Evolutionary conservation across 2,797 vertebrate species (phyloP), one percentile per base, ranked within the genome.

Genomic region (Aulostomus chinensis): DNA sequence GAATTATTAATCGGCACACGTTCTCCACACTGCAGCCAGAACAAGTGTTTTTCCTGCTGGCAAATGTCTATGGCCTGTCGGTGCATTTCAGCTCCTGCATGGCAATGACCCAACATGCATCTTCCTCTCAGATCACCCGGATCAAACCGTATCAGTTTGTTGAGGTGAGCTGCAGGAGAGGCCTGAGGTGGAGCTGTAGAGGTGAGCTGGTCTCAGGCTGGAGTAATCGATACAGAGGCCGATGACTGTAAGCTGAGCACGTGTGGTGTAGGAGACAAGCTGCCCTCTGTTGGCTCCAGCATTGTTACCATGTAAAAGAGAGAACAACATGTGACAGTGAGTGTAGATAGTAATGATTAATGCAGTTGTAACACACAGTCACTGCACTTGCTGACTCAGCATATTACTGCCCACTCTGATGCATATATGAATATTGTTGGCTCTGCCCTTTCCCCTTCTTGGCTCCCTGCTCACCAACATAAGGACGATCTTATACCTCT

Each of bases 1-100:
- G 80, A 89, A 91, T 91, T 89, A 90, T 89, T 91, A 71, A 90
- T 68, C 31, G 46, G 24, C 49, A 43, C 66, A 59, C 63, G 45
- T 56, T 42, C 59, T 21, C 37, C 11, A 12, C 62, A 18, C 59
- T 34, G 22, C 50, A 21, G 54, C 55, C 58, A 41, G 42, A 22
- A 59, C 37, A 21, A 45, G 25, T 5, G 14, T 43, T 13, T 12
- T 34, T 20, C 0, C 8, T 18, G 0, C n/a, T 38, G 45, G 38
- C n/a, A 49, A 11, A 40, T 40, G 30, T 58, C 39, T 0, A 35
- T 13, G 12, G 50, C 21, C n/a, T 26, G 48, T 16, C 53, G 14
- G 13, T 5, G 22, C 9, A 4, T 11, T 22, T 1, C 12, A 7
- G 18, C 21, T 24, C 28, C 34, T 48, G 9, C 24, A 21, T 17